Conservation (phyloP, 2,797 vertebrate genomes). For the Enteromius viviparus region DNA sequence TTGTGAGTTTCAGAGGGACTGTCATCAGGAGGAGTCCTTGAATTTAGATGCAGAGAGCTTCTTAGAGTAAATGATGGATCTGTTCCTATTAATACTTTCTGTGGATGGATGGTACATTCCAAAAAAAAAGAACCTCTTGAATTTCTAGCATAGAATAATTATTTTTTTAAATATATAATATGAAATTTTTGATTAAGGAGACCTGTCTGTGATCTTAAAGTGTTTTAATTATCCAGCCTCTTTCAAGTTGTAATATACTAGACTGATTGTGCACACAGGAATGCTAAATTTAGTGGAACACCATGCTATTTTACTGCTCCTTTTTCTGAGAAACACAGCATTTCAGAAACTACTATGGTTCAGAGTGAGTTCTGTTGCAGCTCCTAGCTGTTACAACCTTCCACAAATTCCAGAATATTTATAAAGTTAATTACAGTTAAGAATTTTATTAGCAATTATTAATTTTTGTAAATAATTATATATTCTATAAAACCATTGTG, state of each 20-base stretch:
- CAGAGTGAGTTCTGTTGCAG: background rate
- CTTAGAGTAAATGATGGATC: conserved; percentile 18
- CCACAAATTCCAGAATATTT: background rate
- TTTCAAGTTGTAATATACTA: conserved; percentile 26
- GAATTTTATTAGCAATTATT: background rate
- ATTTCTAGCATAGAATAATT: background rate
- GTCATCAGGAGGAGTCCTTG: conserved; percentile 26
- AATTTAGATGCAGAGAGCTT: conserved; percentile 32
- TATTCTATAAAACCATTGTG: background rate
- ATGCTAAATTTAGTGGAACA: conserved; percentile 1
- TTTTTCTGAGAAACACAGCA: conserved; percentile 2
- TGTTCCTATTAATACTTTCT: background rate
- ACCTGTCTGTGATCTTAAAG: conserved; percentile 8
- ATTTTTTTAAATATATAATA: background rate
- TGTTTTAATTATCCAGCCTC: conserved; percentile 1
- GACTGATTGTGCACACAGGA: conserved; percentile 9
- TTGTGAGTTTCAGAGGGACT: conserved; percentile 18
- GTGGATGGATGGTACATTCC: background rate
- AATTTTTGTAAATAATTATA: background rate
- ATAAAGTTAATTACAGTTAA: background rate
- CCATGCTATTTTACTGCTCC: background rate
- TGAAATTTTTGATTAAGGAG: background rate
- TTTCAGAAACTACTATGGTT: background rate
- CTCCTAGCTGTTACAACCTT: background rate
- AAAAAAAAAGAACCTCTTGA: background rate